These are phyloP conservation scores for Rachycentron canadum DNA, from an alignment of 2,797 vertebrate species.

Conservation along the genomic window DNA sequence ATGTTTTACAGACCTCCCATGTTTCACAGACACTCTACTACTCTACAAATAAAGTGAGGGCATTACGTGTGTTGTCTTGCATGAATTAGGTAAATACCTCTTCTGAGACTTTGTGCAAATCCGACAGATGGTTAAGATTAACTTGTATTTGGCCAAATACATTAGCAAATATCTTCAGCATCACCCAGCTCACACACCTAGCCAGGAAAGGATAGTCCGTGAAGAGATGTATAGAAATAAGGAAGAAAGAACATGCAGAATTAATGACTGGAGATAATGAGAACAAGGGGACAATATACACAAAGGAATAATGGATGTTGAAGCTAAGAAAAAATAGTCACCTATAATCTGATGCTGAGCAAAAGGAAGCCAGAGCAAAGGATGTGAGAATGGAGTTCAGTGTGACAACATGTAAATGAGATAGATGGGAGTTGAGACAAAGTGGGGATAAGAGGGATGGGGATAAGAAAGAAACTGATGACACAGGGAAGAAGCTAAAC, in stretches of 20 bases:
- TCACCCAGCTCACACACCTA: constrained; percentile 89
- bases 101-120: constrained; percentile 83
- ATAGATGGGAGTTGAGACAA: constrained; percentile 36
- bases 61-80: constrained; percentile 10
- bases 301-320: constrained; percentile 26
- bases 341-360: constrained; percentile 8
- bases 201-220: constrained; percentile 26
- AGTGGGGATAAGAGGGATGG: constrained; percentile 21
- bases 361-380: constrained; percentile 32
- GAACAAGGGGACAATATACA: constrained; percentile 17
- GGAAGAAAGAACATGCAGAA: constrained; percentile 8
- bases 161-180: constrained; percentile 86
- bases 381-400: constrained; percentile 28
- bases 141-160: constrained; percentile 88
- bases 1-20: too few species aligned
- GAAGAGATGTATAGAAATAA: constrained; percentile 22
- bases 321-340: constrained; percentile 24
- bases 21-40: background rate
- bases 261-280: constrained; percentile 38
- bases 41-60: constrained; percentile 8
- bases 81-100: too few species aligned
- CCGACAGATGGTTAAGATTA: constrained; percentile 89
- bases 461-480: constrained; percentile 51
- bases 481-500: constrained; percentile 48
- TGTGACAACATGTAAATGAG: constrained; percentile 60